A percentile compares a stretch with the other conserved stretches of the same genome.
Conservation (phyloP, 2,797 vertebrate genomes). For the Lagorchestes hirsutus region DNA sequence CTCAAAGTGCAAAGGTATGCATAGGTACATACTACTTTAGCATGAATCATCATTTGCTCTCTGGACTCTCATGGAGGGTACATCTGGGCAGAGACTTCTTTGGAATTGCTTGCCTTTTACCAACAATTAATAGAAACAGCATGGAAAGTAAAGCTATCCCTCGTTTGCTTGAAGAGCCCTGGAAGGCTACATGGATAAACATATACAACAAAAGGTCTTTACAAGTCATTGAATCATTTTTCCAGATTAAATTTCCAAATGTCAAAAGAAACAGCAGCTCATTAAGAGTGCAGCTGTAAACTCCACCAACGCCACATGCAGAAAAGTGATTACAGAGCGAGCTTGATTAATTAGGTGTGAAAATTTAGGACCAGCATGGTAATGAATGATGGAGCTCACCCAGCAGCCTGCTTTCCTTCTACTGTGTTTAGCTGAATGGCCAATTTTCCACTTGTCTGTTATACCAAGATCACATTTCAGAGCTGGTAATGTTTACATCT, state of each 20-base stretch:
- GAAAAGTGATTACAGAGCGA: slow-evolving; percentile 81
- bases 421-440: slow-evolving; percentile 66
- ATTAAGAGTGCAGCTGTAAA: slow-evolving; percentile 80
- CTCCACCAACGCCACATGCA: slow-evolving; percentile 68
- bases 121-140: slow-evolving; percentile 33
- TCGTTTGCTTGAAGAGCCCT: slow-evolving; percentile 67
- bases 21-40: slow-evolving; percentile 58
- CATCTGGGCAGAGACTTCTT: slow-evolving; percentile 56
- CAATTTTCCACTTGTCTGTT: slow-evolving; percentile 76
- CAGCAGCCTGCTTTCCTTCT: slow-evolving; percentile 66
- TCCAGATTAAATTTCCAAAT: slow-evolving; percentile 82
- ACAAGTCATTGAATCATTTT: slow-evolving; percentile 73
- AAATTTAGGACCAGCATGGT: slow-evolving; percentile 75
- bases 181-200: slow-evolving; percentile 69
- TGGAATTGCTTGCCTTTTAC: slow-evolving; percentile 47
- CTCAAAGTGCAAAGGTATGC: slow-evolving; percentile 69
- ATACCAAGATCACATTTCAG: slow-evolving; percentile 62
- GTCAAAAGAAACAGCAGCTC: slow-evolving; percentile 81
- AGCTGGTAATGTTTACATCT: slow-evolving; percentile 63
- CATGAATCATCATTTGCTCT: slow-evolving; percentile 79
- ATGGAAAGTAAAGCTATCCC: slow-evolving; percentile 56
- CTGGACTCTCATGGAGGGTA: slow-evolving; percentile 37
- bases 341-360: slow-evolving; percentile 84
- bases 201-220: slow-evolving; percentile 72
- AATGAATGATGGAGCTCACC: slow-evolving; percentile 75